A percentile compares a stretch with the other conserved stretches of the same genome.
phyloP scores from a whole-genome alignment of 2,888 invertebrate species.

The Scaptomyza parva region DNA sequence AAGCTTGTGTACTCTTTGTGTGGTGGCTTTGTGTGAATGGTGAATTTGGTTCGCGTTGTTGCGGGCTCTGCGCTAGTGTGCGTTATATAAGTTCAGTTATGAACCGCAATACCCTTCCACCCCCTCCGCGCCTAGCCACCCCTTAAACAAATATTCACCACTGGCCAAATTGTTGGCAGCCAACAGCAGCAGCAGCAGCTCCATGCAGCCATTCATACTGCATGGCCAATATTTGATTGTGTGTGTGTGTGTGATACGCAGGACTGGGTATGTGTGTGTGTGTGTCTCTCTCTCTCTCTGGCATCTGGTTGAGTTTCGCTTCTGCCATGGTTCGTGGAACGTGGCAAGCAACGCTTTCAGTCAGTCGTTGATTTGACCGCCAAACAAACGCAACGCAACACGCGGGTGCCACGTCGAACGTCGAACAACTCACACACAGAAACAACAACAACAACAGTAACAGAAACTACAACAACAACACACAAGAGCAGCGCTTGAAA shows the following conservation, averaged over 20 bases:
- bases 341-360: slow-evolving; percentile 77
- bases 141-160: slow-evolving; percentile 41
- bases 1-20: slow-evolving; percentile 20
- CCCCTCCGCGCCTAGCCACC: slow-evolving; percentile 20
- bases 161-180: slow-evolving; percentile 38
- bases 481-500: slow-evolving; percentile 39
- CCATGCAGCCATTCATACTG: slow-evolving; percentile 47
- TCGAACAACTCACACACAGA: slow-evolving; percentile 25
- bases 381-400: slow-evolving; percentile 79
- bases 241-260: not conserved
- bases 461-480: too few relatives aligned
- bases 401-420: slow-evolving; percentile 64
- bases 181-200: too few relatives aligned
- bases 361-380: slow-evolving; percentile 83
- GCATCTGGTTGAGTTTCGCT: slow-evolving; percentile 8
- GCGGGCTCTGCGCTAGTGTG: slow-evolving; percentile 66
- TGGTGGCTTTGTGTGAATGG: slow-evolving; percentile 18
- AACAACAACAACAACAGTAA: too few relatives aligned
- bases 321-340: slow-evolving; percentile 45
- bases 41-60: too few relatives aligned
- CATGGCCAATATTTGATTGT: slow-evolving; percentile 16
- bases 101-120: slow-evolving; percentile 47
- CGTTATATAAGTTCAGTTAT: slow-evolving; percentile 70
- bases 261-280: slow-evolving; percentile 14
- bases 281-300: too few relatives aligned